A percentile compares a stretch with the other conserved stretches of the same genome.
phyloP scores from a whole-genome alignment of 2,888 invertebrate genomes.

The Metalampra italica region DNA sequence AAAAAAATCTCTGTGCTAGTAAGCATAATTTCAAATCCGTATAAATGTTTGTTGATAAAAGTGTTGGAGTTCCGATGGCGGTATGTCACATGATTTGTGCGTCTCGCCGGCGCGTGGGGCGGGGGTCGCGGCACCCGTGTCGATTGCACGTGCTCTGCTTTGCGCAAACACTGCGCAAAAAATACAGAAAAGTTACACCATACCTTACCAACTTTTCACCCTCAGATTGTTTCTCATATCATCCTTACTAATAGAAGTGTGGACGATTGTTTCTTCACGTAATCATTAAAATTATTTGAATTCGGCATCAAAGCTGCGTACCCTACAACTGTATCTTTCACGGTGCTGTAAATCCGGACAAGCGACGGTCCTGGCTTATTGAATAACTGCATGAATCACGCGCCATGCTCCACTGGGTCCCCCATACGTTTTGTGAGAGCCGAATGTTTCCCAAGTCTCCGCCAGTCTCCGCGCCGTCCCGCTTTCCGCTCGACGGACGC shows the following conservation, averaged over 20 bases:
- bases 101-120: slow-evolving; percentile 37
- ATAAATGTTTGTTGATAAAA: slow-evolving; percentile 11
- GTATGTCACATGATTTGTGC: slow-evolving; percentile 68
- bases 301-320: not conserved
- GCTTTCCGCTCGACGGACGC: slow-evolving; percentile 45
- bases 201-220: not conserved
- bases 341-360: slow-evolving; percentile 47
- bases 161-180: slow-evolving; percentile 26
- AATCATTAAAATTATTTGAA: no score
- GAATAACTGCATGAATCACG: slow-evolving; percentile 73
- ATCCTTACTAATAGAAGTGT: no score
- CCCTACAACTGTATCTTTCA: slow-evolving; percentile 24
- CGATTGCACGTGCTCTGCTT: slow-evolving; percentile 51
- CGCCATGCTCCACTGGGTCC: slow-evolving; percentile 52
- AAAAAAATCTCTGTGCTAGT: no score
- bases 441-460: slow-evolving; percentile 7
- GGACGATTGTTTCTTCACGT: no score
- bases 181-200: slow-evolving; percentile 3
- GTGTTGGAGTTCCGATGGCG: slow-evolving; percentile 11
- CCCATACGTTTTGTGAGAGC: slow-evolving; percentile 56
- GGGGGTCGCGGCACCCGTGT: slow-evolving; percentile 52
- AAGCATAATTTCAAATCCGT: not conserved
- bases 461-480: slow-evolving; percentile 7
- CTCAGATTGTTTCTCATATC: no score
- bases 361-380: slow-evolving; percentile 51